Evolutionary conservation across 2,113 vertebrate species (phyloP), one percentile per base, ranked within the genome.

Genomic region (Charadrius vociferus): DNA sequence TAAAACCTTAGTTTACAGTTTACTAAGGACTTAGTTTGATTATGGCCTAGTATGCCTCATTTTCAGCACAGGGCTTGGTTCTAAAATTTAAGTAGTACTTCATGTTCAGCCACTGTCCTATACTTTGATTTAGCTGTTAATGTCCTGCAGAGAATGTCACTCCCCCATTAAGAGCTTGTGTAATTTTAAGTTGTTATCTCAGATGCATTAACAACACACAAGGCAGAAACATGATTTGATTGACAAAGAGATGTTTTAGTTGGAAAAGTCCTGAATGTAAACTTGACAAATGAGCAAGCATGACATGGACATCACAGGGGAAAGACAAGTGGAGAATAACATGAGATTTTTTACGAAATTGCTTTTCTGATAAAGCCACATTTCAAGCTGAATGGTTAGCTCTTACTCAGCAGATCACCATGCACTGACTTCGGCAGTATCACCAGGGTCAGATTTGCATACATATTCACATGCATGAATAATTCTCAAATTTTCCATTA

Each of bases 391-490:
- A 96, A 65, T 66, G 71, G 85, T 94, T 81, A 93, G 45, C n/a
- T 90, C 87, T 97, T 96, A 71, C 63, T 96, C 93, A 95, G 90
- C 84, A 97, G 93, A 90, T 94, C 71, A 81, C 62, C 47, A n/a
- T 49, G 55, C 58, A 65, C 34, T 78, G 88, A 97, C 92, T 78
- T 94, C 95, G 79, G 52, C 65, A 91, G 45, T 61, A 85, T 81
- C 45, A 73, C 34, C 13, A 7, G 70, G 55, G 86, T 95, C 75
- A 90, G 34, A 95, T 91, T 93, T 96, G 50, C 62, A 91, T 86
- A 67, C 16, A 30, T 66, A 96, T 86, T 97, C 49, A 86, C 66
- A 95, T 68, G 84, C n/a, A 72, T 75, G 85, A 93, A 73, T 91
- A 73, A 85, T 43, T 93, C 43, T 78, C 41, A 95, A 90, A 87